Percentiles rank a stretch among this genome's conserved stretches.
Conservation (phyloP, 1,140 invertebrate genomes). For the Drosophila suzukii region DNA sequence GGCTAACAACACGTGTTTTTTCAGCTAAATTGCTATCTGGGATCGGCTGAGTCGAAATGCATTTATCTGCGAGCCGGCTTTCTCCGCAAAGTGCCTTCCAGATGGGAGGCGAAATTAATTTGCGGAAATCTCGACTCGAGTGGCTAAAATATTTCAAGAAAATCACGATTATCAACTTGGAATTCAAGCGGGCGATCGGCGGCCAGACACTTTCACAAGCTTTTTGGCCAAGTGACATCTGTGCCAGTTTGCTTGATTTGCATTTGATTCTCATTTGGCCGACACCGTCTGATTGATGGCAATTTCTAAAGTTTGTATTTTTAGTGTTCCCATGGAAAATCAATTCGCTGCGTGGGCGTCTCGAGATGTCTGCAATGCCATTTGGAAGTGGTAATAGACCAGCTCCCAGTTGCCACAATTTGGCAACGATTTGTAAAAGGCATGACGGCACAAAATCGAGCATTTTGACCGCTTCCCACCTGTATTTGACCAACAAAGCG, state of each 20-base stretch:
- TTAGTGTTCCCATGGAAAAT: conserved; percentile 55
- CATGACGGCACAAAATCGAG: conserved; percentile 34
- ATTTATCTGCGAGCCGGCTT: conserved; percentile 25
- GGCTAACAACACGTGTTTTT: conserved; percentile 38
- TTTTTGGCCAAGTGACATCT: conserved; percentile 51
- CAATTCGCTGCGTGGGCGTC: conserved; percentile 57
- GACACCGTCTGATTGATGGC: conserved; percentile 42
- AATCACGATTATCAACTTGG: conserved; percentile 74
- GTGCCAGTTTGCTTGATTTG: conserved; percentile 46
- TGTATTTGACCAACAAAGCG: conserved; percentile 54
- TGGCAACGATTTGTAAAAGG: conserved; percentile 36
- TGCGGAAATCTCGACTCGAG: conserved; percentile 50
- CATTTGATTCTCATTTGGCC: conserved; percentile 32
- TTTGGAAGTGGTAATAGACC: conserved; percentile 30
- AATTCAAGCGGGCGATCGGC: conserved; percentile 37
- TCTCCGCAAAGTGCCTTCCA: conserved; percentile 23
- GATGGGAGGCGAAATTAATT: conserved; percentile 49
- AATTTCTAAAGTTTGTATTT: conserved; percentile 51
- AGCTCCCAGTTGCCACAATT: conserved; percentile 26
- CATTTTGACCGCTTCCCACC: conserved; percentile 34
- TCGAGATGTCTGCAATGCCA: conserved; percentile 11
- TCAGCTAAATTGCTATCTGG: conserved; percentile 41
- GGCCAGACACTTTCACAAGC: conserved; percentile 40
- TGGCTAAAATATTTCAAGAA: conserved; percentile 74
- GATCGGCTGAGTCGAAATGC: conserved; percentile 36